Base-by-base conservation (phyloP, 35 echinoderm and acorn worm species). In the Heliocidaris tuberculata region DNA sequence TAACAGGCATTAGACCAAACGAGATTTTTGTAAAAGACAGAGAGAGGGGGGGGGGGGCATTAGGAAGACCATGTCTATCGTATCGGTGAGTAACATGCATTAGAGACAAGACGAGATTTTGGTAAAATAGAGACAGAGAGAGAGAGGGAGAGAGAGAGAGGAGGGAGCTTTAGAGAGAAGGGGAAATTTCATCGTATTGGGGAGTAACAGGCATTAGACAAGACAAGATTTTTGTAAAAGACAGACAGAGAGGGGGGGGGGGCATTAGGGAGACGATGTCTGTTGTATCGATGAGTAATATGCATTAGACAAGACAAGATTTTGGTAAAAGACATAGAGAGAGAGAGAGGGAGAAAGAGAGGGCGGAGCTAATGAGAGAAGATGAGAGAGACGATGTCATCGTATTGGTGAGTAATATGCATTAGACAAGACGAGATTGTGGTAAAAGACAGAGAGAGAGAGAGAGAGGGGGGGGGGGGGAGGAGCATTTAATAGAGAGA, bases 21-120 rank as follows among this genome's bases (percentile, higher is more conserved):
- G n/a, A n/a, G n/a, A n/a, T 2, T 59, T 9, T 12, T 9, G n/a
- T n/a, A n/a, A n/a, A n/a, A n/a, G 29, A 88, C 13, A 88, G 86
- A 2, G 7, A 88, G 11, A 32, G 8, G 31, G 30, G 31, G 86
- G 31, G 86, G n/a, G n/a, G n/a, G n/a, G n/a, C n/a, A n/a, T 96
- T 30, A 98, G 93, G 93, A 96, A 92, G n/a, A 48, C 49, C 13
- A 92, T 93, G 91, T 32, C 48, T 52, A 48, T 93, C 17, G 48
- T 93, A 32, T 93, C 92, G 85, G 65, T 96, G n/a, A 93, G 91
- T 93, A 47, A 78, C 27, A 78, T 6, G 21, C 4, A 48, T 47
- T 47, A 2, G 7, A 86, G 13, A 86, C 1, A 86, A 8, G 0
- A 89, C 32, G 19, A 24, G 1, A 16, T 16, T 16, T 0, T 6